Conservation (phyloP, 1,140 invertebrate species). For the Aphelenchoides fujianensis region DNA sequence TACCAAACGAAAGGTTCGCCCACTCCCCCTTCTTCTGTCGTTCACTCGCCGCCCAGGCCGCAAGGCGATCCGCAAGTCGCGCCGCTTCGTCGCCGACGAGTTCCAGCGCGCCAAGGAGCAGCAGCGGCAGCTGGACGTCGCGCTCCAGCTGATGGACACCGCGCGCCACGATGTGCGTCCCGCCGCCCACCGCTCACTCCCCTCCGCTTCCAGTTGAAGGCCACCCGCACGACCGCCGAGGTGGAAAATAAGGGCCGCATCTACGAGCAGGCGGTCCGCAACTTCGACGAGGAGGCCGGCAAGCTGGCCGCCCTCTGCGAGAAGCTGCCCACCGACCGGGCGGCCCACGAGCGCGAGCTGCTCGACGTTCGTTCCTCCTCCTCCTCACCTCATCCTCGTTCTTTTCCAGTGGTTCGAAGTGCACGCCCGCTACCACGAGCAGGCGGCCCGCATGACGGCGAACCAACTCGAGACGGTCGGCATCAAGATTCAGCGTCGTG, state of each 20-base stretch:
- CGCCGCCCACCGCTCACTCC: neutral
- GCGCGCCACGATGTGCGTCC: constrained; percentile 25
- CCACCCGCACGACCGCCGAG: constrained; percentile 15
- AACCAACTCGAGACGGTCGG: neutral
- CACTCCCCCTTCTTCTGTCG: neutral
- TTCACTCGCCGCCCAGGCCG: neutral
- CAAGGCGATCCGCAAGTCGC: constrained; percentile 23
- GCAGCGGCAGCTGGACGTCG: constrained; percentile 16
- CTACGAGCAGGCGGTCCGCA: constrained; percentile 28
- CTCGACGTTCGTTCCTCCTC: constrained; percentile 20
- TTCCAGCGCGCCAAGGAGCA: constrained; percentile 15
- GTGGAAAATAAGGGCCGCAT: constrained; percentile 24
- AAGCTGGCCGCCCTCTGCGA: constrained; percentile 23
- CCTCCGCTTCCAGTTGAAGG: constrained; percentile 22
- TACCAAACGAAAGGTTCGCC: constrained; percentile 18
- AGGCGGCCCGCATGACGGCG: neutral
- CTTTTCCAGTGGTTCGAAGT: constrained; percentile 24
- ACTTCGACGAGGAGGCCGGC: constrained; percentile 27
- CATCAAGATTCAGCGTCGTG: too few relatives aligned
- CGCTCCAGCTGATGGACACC: constrained; percentile 24
- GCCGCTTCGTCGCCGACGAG: constrained; percentile 27
- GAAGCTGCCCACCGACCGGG: neutral
- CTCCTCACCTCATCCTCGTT: neutral
- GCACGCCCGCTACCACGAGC: constrained; percentile 12
- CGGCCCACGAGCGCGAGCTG: constrained; percentile 20